phyloP scores from a whole-genome alignment of 1,140 invertebrate genomes.

The Antheraea pernyi region DNA sequence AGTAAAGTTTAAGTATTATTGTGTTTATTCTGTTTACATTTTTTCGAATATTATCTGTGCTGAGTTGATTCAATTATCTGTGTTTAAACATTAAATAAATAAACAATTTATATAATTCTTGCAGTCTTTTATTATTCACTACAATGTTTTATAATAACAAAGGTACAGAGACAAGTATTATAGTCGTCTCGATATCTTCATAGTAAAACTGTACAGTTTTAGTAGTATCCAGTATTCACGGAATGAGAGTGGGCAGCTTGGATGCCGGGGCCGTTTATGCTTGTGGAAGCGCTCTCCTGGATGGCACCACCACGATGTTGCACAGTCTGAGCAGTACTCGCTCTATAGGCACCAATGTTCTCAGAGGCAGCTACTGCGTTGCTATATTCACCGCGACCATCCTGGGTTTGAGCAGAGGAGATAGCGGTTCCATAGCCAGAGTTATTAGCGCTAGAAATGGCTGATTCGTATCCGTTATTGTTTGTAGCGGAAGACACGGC shows the following conservation, averaged over 20 bases:
- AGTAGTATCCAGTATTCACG: constrained; percentile 53
- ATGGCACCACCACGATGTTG: constrained; percentile 41
- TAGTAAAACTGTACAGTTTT: constrained; percentile 16
- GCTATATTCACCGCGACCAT: constrained; percentile 20
- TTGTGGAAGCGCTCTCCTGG: constrained; percentile 54
- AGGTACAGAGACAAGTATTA: constrained; percentile 48
- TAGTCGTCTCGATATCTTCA: constrained; percentile 51
- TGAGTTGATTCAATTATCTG: background rate
- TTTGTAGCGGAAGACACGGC: constrained; percentile 38
- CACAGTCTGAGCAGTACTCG: constrained; percentile 47
- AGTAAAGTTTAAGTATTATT: constrained; percentile 8
- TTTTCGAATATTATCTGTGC: background rate
- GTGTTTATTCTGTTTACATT: background rate
- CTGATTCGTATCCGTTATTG: constrained; percentile 34
- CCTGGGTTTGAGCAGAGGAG: constrained; percentile 36
- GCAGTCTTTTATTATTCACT: constrained; percentile 30
- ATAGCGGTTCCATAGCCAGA: constrained; percentile 43
- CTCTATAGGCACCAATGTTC: constrained; percentile 43
- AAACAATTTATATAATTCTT: background rate
- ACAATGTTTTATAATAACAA: constrained; percentile 21
- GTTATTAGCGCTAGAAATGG: constrained; percentile 27
- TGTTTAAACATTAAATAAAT: constrained; percentile 5
- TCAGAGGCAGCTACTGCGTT: constrained; percentile 29
- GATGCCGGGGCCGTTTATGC: constrained; percentile 55
- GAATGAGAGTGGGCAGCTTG: constrained; percentile 57